Evolutionary conservation across 1,140 invertebrate genomes (phyloP).

Genomic region (Temnothorax nylanderi): DNA sequence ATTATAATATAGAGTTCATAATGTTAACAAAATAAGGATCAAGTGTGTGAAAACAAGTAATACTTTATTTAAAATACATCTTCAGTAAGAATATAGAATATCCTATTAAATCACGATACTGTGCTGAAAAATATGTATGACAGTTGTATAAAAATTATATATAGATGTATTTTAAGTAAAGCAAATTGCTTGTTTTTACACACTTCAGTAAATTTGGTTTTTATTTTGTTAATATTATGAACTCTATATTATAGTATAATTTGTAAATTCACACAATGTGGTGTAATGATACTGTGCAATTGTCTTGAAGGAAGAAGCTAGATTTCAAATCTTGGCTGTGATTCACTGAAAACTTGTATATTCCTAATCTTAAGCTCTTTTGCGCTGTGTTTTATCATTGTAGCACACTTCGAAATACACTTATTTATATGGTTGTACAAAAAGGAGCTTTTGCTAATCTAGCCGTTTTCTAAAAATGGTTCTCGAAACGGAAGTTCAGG

Average conservation of each 20-base stretch:
- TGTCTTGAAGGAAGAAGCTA: background rate
- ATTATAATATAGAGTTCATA: too few relatives aligned
- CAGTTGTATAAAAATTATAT: background rate
- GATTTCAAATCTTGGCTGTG: conserved; percentile 59
- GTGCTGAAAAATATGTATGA: too few relatives aligned
- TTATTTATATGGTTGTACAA: conserved; percentile 28
- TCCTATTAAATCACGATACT: too few relatives aligned
- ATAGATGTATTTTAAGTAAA: background rate
- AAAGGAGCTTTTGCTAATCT: background rate
- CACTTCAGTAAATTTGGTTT: background rate
- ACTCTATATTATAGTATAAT: background rate
- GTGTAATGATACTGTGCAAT: background rate
- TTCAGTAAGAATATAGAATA: too few relatives aligned
- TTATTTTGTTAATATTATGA: background rate
- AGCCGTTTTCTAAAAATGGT: background rate
- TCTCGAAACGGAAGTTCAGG: too few relatives aligned
- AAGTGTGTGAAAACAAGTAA: too few relatives aligned
- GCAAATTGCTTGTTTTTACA: background rate
- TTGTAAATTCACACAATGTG: background rate
- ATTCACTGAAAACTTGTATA: conserved; percentile 37
- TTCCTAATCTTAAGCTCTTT: conserved; percentile 50
- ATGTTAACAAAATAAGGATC: too few relatives aligned
- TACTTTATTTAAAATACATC: too few relatives aligned
- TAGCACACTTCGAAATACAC: background rate
- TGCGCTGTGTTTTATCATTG: background rate